Evolutionary conservation across 2,113 vertebrate genomes (phyloP).

Genomic region (Cheilinus undulatus): DNA sequence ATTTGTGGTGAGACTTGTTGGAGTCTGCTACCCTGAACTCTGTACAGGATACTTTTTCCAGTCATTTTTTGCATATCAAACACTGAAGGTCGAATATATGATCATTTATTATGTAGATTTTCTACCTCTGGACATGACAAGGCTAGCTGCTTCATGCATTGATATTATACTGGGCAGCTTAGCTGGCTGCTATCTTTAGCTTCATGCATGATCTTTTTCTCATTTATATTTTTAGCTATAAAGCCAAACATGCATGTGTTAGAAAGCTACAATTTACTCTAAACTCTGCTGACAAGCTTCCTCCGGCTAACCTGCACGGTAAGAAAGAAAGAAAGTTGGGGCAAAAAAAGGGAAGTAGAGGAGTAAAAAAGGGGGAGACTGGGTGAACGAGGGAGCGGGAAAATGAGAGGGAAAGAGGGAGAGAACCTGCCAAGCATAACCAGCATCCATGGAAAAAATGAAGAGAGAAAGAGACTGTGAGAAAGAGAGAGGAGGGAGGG

Average conservation of each 20-base stretch:
- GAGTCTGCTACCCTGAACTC: no score
- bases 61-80: no score
- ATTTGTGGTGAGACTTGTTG: no score
- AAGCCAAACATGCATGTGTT: background rate
- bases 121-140: background rate
- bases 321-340: slow-evolving; percentile 29
- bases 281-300: slow-evolving; percentile 21
- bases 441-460: slow-evolving; percentile 75
- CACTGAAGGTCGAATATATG: no score
- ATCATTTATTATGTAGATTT: background rate
- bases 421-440: slow-evolving; percentile 81
- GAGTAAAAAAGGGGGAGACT: slow-evolving; percentile 18
- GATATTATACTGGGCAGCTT: background rate
- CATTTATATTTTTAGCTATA: background rate
- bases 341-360: slow-evolving; percentile 19
- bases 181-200: background rate
- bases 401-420: slow-evolving; percentile 61
- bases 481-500: slow-evolving; percentile 70
- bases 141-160: background rate
- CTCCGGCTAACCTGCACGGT: slow-evolving; percentile 55
- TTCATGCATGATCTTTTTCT: background rate
- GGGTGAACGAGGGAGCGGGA: slow-evolving; percentile 64
- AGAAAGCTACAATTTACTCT: background rate
- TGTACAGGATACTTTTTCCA: no score
- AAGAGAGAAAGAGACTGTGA: slow-evolving; percentile 76